Evolutionary conservation across 1,140 invertebrate genomes (phyloP).

Genomic region (Conus betulinus): DNA sequence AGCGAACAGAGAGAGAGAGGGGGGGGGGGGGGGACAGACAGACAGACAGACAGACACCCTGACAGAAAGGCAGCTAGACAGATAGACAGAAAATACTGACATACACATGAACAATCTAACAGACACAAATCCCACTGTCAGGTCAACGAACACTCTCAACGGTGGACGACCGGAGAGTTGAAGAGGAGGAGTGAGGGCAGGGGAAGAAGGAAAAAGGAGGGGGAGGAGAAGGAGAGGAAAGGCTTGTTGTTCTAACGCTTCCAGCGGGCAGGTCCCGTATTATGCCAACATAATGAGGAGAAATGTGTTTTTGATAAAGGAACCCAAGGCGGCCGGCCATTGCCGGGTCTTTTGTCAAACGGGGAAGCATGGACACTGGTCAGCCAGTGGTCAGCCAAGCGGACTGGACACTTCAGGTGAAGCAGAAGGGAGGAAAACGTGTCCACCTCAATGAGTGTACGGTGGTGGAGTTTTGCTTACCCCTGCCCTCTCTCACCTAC

Average conservation of each 20-base stretch:
- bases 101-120: too few species aligned
- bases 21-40: not conserved
- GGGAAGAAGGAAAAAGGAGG: not conserved
- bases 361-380: not conserved
- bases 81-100: not conserved
- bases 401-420: not conserved
- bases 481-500: too few species aligned
- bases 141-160: too few species aligned
- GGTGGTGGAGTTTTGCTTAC: too few species aligned
- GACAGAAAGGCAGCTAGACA: not conserved
- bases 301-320: conserved; percentile 1
- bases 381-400: not conserved
- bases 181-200: not conserved
- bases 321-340: not conserved
- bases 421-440: not conserved
- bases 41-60: not conserved
- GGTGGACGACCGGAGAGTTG: not conserved
- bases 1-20: not conserved
- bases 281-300: not conserved
- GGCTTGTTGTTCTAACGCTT: not conserved
- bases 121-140: not conserved
- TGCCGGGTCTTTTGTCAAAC: not conserved
- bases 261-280: not conserved
- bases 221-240: not conserved
- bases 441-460: too few species aligned